Evolutionary conservation across 92 coral and sea anemone species (phyloP).

Genomic region (Porites lobata): DNA sequence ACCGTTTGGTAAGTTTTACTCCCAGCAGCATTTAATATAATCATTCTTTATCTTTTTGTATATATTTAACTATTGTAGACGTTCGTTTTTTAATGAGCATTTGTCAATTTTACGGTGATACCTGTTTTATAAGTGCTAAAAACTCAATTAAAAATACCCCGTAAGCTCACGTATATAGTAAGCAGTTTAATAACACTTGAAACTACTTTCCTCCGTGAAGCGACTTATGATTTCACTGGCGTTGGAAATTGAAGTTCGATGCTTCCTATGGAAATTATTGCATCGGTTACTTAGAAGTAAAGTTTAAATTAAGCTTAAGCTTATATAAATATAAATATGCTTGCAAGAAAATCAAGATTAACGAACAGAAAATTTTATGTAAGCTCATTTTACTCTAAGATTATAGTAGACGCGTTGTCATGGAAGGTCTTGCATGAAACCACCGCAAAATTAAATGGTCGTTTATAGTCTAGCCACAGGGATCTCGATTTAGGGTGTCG

Average conservation of each 20-base stretch:
- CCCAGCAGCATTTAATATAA: no score
- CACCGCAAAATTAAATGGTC: conserved; percentile 2
- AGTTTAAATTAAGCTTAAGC: no score
- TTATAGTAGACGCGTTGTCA: background rate
- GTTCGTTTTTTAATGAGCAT: no score
- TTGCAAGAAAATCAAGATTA: no score
- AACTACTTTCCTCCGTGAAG: no score
- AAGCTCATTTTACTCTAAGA: background rate
- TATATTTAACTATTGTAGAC: no score
- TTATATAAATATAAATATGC: background rate
- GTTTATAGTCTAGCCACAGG: conserved; percentile 1
- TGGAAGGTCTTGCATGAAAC: background rate
- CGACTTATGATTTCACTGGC: no score
- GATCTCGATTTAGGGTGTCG: background rate
- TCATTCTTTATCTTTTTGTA: background rate
- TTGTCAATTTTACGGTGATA: background rate
- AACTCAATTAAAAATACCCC: background rate
- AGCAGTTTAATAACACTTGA: background rate
- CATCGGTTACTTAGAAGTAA: no score
- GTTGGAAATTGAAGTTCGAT: no score
- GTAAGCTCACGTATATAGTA: background rate
- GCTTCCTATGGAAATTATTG: no score
- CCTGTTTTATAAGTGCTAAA: background rate
- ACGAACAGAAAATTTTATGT: no score
- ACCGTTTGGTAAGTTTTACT: no score